Conservation (phyloP, 2,113 vertebrate species). For the Gasterosteus aculeatus region DNA sequence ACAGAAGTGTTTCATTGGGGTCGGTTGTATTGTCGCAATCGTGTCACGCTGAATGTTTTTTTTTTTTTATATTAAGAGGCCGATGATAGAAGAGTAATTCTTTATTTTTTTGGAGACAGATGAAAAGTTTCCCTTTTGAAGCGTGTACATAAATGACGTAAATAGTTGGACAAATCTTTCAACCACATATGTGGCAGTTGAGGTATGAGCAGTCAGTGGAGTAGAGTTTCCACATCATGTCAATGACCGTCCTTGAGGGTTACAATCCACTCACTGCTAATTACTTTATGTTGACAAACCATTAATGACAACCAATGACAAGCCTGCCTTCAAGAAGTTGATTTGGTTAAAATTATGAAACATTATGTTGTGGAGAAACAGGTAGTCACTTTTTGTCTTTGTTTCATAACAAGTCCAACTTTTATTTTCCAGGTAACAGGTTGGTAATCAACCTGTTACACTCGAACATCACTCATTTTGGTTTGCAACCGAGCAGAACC, state of each 20-base stretch:
- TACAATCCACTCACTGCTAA: background rate
- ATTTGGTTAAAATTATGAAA: background rate
- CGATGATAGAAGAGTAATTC: background rate
- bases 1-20: conserved; percentile 9
- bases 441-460: no score
- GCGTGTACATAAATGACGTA: background rate
- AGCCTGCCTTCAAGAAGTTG: no score
- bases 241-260: background rate
- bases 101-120: background rate
- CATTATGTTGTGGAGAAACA: background rate
- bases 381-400: background rate
- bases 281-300: background rate
- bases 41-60: background rate
- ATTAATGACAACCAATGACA: background rate
- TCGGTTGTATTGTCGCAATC: background rate
- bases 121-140: background rate
- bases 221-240: background rate
- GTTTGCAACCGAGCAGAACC: no score
- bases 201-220: background rate
- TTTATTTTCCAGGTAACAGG: no score
- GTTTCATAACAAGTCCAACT: background rate
- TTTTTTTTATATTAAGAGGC: conserved; percentile 1
- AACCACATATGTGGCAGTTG: background rate
- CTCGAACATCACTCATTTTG: no score
- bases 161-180: background rate